Evolutionary conservation across 2,888 invertebrate species (phyloP).

Genomic region (Diloba caeruleocephala): DNA sequence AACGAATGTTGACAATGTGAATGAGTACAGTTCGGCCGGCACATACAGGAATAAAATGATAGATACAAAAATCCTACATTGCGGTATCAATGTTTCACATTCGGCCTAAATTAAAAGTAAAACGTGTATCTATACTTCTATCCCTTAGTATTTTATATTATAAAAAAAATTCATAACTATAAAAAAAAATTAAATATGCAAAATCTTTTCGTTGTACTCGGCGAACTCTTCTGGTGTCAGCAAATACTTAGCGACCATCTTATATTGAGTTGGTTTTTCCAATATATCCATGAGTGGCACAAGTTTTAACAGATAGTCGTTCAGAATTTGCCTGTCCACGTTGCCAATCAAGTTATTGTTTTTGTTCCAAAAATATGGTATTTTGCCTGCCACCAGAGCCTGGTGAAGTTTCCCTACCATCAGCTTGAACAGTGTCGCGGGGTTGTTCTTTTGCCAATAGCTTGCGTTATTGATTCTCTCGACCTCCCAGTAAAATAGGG

Average conservation of each 20-base stretch:
- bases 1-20: no score
- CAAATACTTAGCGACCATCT: slow-evolving; percentile 69
- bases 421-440: slow-evolving; percentile 69
- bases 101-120: no score
- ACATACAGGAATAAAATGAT: no score
- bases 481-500: slow-evolving; percentile 82
- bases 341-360: slow-evolving; percentile 78
- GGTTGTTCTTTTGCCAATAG: slow-evolving; percentile 68
- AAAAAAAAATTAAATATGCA: slow-evolving; percentile 59
- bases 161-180: no score
- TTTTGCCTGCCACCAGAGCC: slow-evolving; percentile 63
- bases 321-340: slow-evolving; percentile 51
- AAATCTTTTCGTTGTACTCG: slow-evolving; percentile 61
- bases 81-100: no score
- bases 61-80: no score
- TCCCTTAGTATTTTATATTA: no score
- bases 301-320: slow-evolving; percentile 64
- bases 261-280: slow-evolving; percentile 62
- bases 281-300: slow-evolving; percentile 61
- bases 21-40: no score
- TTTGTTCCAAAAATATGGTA: slow-evolving; percentile 86
- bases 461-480: slow-evolving; percentile 55
- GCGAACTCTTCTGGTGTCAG: slow-evolving; percentile 64
- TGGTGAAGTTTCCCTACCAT: slow-evolving; percentile 77
- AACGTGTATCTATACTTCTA: no score